Evolutionary conservation across 1,140 invertebrate genomes (phyloP).

Genomic region (Planococcus citri): DNA sequence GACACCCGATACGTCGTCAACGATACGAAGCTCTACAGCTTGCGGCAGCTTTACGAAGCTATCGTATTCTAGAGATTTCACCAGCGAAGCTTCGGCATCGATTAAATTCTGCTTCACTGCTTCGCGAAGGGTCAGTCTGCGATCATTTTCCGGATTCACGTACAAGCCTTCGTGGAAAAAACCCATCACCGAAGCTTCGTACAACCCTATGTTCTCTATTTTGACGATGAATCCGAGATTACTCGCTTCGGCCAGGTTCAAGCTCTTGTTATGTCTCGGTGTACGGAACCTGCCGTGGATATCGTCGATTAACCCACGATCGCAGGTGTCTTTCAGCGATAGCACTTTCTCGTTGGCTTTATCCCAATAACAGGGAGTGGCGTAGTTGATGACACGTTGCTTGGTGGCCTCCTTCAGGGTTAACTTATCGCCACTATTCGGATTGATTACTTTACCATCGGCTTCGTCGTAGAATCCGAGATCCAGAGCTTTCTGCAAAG

Average conservation of each 20-base stretch:
- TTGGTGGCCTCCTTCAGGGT: slow-evolving; percentile 74
- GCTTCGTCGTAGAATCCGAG: slow-evolving; percentile 70
- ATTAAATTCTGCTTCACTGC: slow-evolving; percentile 68
- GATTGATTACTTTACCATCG: slow-evolving; percentile 69
- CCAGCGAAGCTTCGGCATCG: slow-evolving; percentile 59
- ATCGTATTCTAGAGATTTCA: slow-evolving; percentile 56
- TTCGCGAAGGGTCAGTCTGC: slow-evolving; percentile 61
- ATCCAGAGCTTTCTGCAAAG: slow-evolving; percentile 71
- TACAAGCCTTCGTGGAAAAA: slow-evolving; percentile 68
- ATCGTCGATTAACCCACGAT: slow-evolving; percentile 69
- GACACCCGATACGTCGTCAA: slow-evolving; percentile 56
- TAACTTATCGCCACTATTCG: slow-evolving; percentile 56
- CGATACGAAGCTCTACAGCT: slow-evolving; percentile 56
- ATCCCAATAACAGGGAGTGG: slow-evolving; percentile 67
- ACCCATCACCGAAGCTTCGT: slow-evolving; percentile 69
- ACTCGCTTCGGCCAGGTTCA: slow-evolving; percentile 58
- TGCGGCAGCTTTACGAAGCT: slow-evolving; percentile 59
- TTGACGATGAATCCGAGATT: slow-evolving; percentile 66
- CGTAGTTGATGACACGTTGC: slow-evolving; percentile 61
- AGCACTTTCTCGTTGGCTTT: slow-evolving; percentile 52
- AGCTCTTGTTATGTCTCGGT: slow-evolving; percentile 47
- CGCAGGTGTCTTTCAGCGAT: slow-evolving; percentile 61
- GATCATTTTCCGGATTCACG: slow-evolving; percentile 65
- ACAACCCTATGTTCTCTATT: slow-evolving; percentile 66
- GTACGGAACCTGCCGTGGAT: slow-evolving; percentile 63